Percentiles rank a stretch among this genome's conserved stretches.
Evolutionary conservation across 1,140 invertebrate genomes (phyloP).

Genomic region (Bombus waltoni): DNA sequence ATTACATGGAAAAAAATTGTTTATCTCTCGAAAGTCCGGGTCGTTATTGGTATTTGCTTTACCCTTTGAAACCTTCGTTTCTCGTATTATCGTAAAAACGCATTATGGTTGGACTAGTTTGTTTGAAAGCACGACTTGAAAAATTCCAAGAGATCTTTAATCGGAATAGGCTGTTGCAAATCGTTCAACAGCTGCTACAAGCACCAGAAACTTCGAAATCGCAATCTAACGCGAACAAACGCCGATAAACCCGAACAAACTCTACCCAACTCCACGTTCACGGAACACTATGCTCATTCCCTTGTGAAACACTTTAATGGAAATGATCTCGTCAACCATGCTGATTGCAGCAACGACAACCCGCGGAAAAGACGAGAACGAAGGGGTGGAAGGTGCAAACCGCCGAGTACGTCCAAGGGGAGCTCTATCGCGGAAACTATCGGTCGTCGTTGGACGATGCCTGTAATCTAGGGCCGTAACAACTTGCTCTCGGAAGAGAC

Average conservation of each 20-base stretch:
- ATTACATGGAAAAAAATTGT: no score
- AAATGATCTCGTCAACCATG: conserved; percentile 9
- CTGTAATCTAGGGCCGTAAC: conserved; percentile 73
- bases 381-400: conserved; percentile 59
- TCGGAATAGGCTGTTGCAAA: no score
- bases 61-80: no score
- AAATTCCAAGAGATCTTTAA: no score
- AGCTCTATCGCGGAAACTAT: conserved; percentile 68
- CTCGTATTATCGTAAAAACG: no score
- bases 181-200: no score
- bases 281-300: background rate
- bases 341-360: background rate
- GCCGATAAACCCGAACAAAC: background rate
- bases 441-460: conserved; percentile 62
- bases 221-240: no score
- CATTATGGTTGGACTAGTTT: no score
- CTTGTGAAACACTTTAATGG: background rate
- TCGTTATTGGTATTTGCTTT: no score
- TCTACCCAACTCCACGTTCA: background rate
- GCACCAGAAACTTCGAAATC: background rate
- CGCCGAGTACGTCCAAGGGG: conserved; percentile 43
- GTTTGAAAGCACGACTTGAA: no score
- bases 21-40: no score
- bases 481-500: conserved; percentile 54
- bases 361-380: background rate